phyloP scores from a whole-genome alignment of 2,888 invertebrate genomes.

The Oscheius onirici region DNA sequence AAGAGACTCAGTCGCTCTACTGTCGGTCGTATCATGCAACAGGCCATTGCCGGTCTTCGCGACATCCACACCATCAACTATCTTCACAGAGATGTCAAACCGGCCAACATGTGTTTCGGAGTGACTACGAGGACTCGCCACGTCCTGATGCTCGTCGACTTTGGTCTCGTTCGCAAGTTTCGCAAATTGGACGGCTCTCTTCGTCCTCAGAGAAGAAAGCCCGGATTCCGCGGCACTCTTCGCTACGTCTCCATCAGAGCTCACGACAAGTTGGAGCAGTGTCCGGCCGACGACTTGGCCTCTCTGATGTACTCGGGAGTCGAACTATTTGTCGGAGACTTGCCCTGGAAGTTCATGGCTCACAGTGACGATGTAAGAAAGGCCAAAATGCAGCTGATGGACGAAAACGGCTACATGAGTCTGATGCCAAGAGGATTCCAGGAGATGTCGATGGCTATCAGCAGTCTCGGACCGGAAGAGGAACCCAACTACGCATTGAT shows the following conservation, averaged over 20 bases:
- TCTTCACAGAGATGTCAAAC: constrained; percentile 59
- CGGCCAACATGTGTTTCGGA: constrained; percentile 63
- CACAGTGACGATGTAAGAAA: constrained; percentile 39
- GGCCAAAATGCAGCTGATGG: constrained; percentile 49
- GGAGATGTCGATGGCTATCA: constrained; percentile 47
- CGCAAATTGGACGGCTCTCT: constrained; percentile 44
- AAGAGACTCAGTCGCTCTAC: constrained; percentile 50
- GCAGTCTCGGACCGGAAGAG: constrained; percentile 42
- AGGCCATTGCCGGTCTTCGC: constrained; percentile 58
- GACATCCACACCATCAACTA: constrained; percentile 62
- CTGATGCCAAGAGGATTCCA: background rate
- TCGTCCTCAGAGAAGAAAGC: constrained; percentile 38
- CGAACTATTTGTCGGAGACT: constrained; percentile 45
- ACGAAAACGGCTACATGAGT: constrained; percentile 18
- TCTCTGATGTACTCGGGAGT: constrained; percentile 53
- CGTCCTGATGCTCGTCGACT: constrained; percentile 53
- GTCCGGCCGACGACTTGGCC: constrained; percentile 49
- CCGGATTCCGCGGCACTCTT: constrained; percentile 63
- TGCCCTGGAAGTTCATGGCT: constrained; percentile 49
- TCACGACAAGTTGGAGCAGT: constrained; percentile 51
- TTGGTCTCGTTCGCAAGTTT: constrained; percentile 57
- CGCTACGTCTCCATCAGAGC: constrained; percentile 61
- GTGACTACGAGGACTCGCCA: constrained; percentile 50
- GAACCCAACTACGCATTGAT: constrained; percentile 55
- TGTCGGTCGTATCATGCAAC: constrained; percentile 44